These are phyloP conservation scores for Mustela nigripes DNA, from an alignment of 2,113 vertebrate species.

Conservation along the genomic window DNA sequence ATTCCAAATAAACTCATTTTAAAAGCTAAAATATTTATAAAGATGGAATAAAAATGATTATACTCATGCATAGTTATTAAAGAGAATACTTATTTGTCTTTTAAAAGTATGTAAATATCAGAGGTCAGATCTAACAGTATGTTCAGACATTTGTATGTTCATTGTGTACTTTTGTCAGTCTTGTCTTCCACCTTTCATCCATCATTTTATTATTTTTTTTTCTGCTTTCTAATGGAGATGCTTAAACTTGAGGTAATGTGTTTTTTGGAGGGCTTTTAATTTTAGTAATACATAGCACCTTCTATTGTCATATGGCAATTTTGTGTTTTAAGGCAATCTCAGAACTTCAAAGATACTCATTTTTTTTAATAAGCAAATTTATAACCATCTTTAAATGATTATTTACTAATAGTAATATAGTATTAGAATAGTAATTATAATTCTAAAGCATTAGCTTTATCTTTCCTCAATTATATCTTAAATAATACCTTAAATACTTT, in stretches of 20 bases:
- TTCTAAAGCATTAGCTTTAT: neutral
- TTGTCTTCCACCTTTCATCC: slow-evolving; percentile 87
- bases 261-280: slow-evolving; percentile 73
- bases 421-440: slow-evolving; percentile 51
- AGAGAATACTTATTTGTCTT: neutral
- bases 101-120: slow-evolving; percentile 6
- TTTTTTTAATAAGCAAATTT: slow-evolving; percentile 60
- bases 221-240: slow-evolving; percentile 90
- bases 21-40: neutral
- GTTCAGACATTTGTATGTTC: slow-evolving; percentile 66
- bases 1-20: slow-evolving; percentile 64
- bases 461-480: neutral
- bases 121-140: slow-evolving; percentile 19
- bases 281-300: neutral
- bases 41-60: neutral
- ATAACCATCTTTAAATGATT: slow-evolving; percentile 44
- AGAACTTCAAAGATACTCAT: slow-evolving; percentile 63
- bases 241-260: slow-evolving; percentile 92
- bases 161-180: slow-evolving; percentile 76
- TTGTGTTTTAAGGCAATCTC: slow-evolving; percentile 70
- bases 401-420: slow-evolving; percentile 48
- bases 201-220: slow-evolving; percentile 84
- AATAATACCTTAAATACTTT: neutral
- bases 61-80: neutral
- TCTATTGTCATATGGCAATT: slow-evolving; percentile 53